These are phyloP conservation scores for Rhodophaea formosa DNA, from an alignment of 2,888 invertebrate species.

Conservation along the genomic window DNA sequence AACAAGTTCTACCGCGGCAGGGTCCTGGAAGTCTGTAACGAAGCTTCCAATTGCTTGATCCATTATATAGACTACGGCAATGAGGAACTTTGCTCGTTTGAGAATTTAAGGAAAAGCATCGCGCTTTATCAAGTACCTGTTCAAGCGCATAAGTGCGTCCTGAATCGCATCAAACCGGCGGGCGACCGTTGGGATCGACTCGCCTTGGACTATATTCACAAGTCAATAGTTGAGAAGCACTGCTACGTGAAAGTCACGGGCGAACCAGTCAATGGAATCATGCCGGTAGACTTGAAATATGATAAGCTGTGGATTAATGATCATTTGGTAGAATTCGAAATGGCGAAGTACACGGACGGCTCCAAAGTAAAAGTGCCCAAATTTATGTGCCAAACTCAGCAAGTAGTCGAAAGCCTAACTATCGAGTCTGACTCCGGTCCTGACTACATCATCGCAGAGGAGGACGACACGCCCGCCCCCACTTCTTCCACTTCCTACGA, in stretches of 20 bases:
- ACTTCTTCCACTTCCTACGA: constrained; percentile 34
- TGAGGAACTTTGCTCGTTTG: constrained; percentile 81
- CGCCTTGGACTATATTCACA: constrained; percentile 83
- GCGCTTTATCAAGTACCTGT: constrained; percentile 84
- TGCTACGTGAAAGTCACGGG: constrained; percentile 74
- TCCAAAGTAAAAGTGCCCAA: constrained; percentile 50
- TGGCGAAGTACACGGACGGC: constrained; percentile 62
- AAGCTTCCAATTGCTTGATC: constrained; percentile 72
- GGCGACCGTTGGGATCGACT: constrained; percentile 67
- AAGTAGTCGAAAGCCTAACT: constrained; percentile 24
- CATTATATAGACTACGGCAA: constrained; percentile 93
- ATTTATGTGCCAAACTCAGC: constrained; percentile 32
- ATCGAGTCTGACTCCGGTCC: constrained; percentile 52
- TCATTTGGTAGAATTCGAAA: constrained; percentile 68
- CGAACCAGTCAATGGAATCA: constrained; percentile 47
- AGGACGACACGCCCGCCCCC: constrained; percentile 35
- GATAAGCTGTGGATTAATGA: constrained; percentile 69
- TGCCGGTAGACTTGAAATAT: constrained; percentile 60
- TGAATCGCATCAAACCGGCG: constrained; percentile 63
- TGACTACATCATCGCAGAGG: constrained; percentile 57
- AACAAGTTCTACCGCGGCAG: constrained; percentile 86
- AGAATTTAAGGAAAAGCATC: constrained; percentile 82
- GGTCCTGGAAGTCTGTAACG: constrained; percentile 68
- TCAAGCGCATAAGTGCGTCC: constrained; percentile 82
- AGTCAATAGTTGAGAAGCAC: constrained; percentile 78